Base-by-base conservation (phyloP, 2,888 invertebrate genomes). In the Nasonia oneida region DNA sequence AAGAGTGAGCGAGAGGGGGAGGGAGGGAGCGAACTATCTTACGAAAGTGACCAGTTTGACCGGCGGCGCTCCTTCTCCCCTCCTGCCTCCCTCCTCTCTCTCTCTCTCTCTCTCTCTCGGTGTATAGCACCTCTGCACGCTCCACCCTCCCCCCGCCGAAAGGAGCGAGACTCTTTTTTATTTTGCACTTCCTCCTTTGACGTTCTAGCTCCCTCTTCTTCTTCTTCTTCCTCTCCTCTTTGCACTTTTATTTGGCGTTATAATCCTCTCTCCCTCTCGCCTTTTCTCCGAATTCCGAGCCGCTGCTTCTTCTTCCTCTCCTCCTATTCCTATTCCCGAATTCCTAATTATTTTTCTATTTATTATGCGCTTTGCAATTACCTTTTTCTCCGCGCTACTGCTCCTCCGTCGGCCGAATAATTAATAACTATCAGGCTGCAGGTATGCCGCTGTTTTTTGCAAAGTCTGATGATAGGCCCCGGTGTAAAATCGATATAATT, bases 11-110 rank as follows among this genome's bases (percentile, higher is more conserved):
- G 64, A 75, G 74, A 73, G 71, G 18, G 75, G 39, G 57, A 61
- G 57, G 57, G 74, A 53, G 37, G 23, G 81, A 42, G 79, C 79
- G 53, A 76, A 80, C 74, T 75, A 84, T 81, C 81, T 81, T 85
- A 85, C 77, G 81, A 86, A 78, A 86, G 87, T 85, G 87, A 88
- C 87, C 86, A 88, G 88, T 87, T 87, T 86, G 85, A 87, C 87
- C 87, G 80, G 85, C 87, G 87, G 88, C 87, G 61, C 77, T 73
- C 47, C 53, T 29, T 37, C 79, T 77, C 84, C 75, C 70, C 4
- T 1, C 37, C 0, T 0, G 4, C 37, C 29, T 1, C 29, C 29
- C 75, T 39, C n/a, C 18, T 75, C 77, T 81, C 47, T 73, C 67
- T 37, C 73, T 86, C 47, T 53, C 79, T 50, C 70, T n/a, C 77